A percentile compares a stretch with the other conserved stretches of the same genome.
Conservation (phyloP, 2,113 vertebrate species). For the Cyprinodon tularosa region DNA sequence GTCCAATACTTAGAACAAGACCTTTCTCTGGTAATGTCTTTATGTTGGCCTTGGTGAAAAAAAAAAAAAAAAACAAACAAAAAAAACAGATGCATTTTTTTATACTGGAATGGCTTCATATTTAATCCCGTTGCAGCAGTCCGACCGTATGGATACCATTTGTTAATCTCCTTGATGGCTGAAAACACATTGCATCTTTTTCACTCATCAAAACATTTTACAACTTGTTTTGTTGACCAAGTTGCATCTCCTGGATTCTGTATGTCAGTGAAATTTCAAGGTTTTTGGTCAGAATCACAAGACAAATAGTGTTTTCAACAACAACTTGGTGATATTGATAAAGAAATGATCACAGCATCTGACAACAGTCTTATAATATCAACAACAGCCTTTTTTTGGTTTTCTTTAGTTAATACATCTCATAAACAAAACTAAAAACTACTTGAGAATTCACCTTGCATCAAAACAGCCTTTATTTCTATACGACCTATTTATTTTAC, state of each 20-base stretch:
- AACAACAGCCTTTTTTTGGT: not conserved
- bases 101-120: slow-evolving; percentile 4
- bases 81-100: not conserved
- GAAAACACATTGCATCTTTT: slow-evolving; percentile 4
- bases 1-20: slow-evolving; percentile 23
- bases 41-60: slow-evolving; percentile 2
- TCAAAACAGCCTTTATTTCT: slow-evolving; percentile 19
- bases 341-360: slow-evolving; percentile 24
- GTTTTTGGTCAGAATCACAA: slow-evolving; percentile 21
- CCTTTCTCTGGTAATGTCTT: slow-evolving; percentile 1
- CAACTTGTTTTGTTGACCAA: slow-evolving; percentile 12
- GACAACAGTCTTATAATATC: slow-evolving; percentile 30
- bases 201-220: slow-evolving; percentile 25
- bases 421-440: slow-evolving; percentile 1
- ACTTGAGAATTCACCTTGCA: slow-evolving; percentile 12
- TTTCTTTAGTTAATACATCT: not conserved
- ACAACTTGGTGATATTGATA: slow-evolving; percentile 49
- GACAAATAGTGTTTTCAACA: slow-evolving; percentile 44
- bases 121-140: slow-evolving; percentile 1
- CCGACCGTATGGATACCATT: not conserved
- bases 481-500: slow-evolving; percentile 7
- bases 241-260: slow-evolving; percentile 13
- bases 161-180: slow-evolving; percentile 6
- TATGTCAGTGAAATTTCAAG: slow-evolving; percentile 18
- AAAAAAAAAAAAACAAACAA: too few relatives aligned